These are phyloP conservation scores for Oncorhynchus mykiss DNA, from an alignment of 2,113 vertebrate species.

Conservation along the genomic window DNA sequence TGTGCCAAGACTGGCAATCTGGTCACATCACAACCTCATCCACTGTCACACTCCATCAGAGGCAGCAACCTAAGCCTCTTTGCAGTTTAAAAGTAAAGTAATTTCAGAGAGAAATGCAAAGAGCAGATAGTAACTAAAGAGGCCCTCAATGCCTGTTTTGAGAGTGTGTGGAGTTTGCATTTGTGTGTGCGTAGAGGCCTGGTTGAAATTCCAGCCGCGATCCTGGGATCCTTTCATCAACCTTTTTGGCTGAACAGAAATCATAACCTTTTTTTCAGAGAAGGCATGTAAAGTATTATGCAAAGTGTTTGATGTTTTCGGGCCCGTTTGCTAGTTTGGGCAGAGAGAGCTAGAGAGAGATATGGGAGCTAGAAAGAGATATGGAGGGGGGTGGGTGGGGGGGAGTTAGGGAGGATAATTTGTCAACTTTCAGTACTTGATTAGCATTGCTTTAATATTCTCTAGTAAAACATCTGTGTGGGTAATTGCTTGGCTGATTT, in stretches of 20 bases:
- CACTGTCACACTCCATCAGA: conserved; percentile 7
- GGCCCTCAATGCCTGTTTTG: neutral
- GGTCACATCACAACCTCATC: neutral
- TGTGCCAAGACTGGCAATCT: conserved; percentile 7
- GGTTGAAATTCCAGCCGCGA: too few species aligned
- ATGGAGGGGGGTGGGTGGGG: neutral
- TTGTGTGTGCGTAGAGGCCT: neutral
- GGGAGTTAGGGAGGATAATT: conserved; percentile 3
- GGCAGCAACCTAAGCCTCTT: neutral
- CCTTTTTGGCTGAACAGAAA: neutral
- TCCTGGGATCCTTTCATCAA: neutral
- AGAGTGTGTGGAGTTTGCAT: neutral
- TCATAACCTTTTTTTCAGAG: neutral
- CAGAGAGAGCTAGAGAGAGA: neutral
- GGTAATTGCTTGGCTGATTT: conserved; percentile 55
- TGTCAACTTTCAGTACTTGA: conserved; percentile 44
- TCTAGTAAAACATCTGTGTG: conserved; percentile 51
- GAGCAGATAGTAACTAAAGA: neutral
- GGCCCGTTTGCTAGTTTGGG: too few species aligned
- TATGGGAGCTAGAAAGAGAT: neutral
- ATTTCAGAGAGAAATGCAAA: neutral
- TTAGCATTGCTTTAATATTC: conserved; percentile 48
- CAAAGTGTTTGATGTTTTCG: neutral
- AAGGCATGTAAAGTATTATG: neutral
- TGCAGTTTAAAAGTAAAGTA: neutral